Conservation (phyloP, 2,797 vertebrate species). For the Scleropages formosus region DNA sequence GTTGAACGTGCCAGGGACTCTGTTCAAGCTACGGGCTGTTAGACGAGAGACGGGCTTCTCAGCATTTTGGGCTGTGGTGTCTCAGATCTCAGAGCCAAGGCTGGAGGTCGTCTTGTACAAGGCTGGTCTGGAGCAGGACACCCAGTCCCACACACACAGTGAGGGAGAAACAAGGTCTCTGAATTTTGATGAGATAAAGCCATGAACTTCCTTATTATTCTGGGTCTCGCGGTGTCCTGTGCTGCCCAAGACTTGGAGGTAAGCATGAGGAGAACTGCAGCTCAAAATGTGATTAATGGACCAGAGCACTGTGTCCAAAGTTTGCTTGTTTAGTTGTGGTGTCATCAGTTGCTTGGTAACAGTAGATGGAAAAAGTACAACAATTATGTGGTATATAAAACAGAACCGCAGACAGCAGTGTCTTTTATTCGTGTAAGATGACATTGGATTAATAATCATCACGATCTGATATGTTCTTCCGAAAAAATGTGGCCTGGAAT, state of each 20-base stretch:
- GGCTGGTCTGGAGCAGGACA: not conserved
- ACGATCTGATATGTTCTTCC: no score
- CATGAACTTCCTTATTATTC: slow-evolving; percentile 13
- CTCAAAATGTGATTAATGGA: not conserved
- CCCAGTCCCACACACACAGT: not conserved
- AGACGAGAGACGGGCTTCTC: not conserved
- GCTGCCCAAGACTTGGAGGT: slow-evolving; percentile 9
- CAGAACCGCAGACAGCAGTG: no score
- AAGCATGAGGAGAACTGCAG: not conserved
- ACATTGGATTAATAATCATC: no score
- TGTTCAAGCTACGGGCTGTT: not conserved
- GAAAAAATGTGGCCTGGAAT: no score
- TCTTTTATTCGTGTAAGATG: no score
- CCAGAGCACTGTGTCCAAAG: not conserved
- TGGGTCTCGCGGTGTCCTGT: not conserved
- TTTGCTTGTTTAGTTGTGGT: not conserved
- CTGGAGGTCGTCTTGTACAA: not conserved
- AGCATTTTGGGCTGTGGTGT: slow-evolving; percentile 1
- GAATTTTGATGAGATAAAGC: not conserved
- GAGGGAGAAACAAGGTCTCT: not conserved
- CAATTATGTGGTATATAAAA: no score
- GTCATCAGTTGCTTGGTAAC: not conserved
- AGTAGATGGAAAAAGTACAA: not conserved
- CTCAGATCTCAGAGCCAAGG: not conserved
- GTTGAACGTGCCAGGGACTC: slow-evolving; percentile 16